phyloP scores from a whole-genome alignment of 2,888 invertebrate species.

The Fragum fragum region DNA sequence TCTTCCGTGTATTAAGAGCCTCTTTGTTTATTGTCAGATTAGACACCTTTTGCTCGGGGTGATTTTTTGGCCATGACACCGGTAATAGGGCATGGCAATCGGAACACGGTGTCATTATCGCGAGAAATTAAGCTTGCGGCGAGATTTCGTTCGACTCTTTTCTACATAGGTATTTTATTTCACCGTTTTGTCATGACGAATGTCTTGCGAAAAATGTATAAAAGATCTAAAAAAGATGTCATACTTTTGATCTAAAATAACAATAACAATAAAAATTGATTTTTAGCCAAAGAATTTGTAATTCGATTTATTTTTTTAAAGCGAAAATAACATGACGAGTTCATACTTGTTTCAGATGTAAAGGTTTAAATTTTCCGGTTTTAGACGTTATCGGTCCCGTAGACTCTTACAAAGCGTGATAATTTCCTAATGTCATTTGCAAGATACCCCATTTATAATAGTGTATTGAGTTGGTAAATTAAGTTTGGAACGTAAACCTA shows the following conservation, averaged over 20 bases:
- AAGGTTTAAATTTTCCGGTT: constrained; percentile 1
- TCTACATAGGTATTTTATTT: background rate
- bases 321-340: background rate
- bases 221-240: no score
- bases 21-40: constrained; percentile 23
- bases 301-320: no score
- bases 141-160: constrained; percentile 12
- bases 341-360: background rate
- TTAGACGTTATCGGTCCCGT: constrained; percentile 13
- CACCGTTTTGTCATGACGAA: no score
- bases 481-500: constrained; percentile 18
- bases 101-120: constrained; percentile 25
- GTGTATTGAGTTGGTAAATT: constrained; percentile 24
- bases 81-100: constrained; percentile 26
- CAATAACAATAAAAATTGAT: no score
- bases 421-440: constrained; percentile 26
- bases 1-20: constrained; percentile 12
- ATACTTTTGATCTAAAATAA: no score
- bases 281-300: no score
- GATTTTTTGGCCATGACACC: constrained; percentile 32
- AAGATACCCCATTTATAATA: constrained; percentile 21
- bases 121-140: constrained; percentile 4
- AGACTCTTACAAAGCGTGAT: constrained; percentile 22
- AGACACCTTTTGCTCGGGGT: constrained; percentile 28
- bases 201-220: no score